These are phyloP conservation scores for Tricholaema leucomelas DNA, from an alignment of 2,113 vertebrate genomes.

Conservation along the genomic window DNA sequence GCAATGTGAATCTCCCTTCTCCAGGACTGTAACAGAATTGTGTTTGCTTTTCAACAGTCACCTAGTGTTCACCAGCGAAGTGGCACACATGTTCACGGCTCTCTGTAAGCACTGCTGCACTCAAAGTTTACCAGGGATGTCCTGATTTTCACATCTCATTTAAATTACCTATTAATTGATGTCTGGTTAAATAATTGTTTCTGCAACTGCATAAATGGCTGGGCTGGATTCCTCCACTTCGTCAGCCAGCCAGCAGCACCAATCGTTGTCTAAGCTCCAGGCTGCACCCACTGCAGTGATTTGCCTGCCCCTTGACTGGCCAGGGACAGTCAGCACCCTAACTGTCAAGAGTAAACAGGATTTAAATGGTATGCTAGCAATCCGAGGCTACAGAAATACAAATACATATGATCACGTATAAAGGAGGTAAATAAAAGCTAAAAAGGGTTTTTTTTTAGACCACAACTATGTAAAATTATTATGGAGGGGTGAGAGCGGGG, in stretches of 20 bases:
- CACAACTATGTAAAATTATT: not conserved
- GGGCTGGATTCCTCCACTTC: not conserved
- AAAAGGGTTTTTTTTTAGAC: not conserved
- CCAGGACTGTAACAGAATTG: not conserved
- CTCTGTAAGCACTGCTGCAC: not conserved
- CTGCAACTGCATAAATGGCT: not conserved
- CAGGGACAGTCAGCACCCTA: rapidly evolving
- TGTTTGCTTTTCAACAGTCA: not conserved
- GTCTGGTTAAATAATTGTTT: not conserved
- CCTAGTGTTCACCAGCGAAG: not conserved
- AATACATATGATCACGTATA: not conserved
- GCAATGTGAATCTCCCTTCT: not conserved
- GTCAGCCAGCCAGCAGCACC: not conserved
- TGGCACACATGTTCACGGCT: rapidly evolving
- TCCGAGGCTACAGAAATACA: not conserved
- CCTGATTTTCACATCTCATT: not conserved
- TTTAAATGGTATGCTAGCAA: not conserved
- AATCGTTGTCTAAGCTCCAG: not conserved
- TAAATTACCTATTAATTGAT: not conserved
- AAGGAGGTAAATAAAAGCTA: not conserved
- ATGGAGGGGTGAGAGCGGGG: not conserved
- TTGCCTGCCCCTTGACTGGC: not conserved
- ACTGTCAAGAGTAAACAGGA: no score
- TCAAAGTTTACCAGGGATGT: not conserved
- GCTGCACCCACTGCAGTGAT: rapidly evolving